Conservation (phyloP, 92 coral and sea anemone species). For the Heliopora coerulea region DNA sequence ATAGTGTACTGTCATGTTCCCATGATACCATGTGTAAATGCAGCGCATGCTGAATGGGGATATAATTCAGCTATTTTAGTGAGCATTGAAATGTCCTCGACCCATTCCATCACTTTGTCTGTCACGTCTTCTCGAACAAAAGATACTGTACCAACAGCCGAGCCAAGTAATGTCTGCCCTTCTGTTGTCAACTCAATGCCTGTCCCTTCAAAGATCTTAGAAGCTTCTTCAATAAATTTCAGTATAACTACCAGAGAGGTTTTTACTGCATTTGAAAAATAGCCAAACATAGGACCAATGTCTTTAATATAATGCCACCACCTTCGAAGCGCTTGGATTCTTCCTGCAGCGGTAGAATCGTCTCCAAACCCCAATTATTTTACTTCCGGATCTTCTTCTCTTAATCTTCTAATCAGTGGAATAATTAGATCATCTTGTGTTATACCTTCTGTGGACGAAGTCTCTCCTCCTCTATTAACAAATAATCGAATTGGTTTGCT, state of each 20-base stretch:
- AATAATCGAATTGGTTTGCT: conserved; percentile 13
- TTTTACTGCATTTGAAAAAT: conserved; percentile 18
- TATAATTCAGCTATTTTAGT: conserved; percentile 14
- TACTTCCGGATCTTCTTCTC: not conserved
- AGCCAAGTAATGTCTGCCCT: conserved; percentile 2
- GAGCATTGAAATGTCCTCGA: not conserved
- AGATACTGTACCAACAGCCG: conserved; percentile 9
- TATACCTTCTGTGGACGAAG: too few species aligned
- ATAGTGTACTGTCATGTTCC: not conserved
- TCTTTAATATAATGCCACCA: conserved; percentile 14
- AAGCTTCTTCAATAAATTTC: too few species aligned
- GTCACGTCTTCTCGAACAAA: conserved; percentile 3
- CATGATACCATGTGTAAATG: not conserved
- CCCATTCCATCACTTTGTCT: conserved; percentile 12
- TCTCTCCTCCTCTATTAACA: not conserved
- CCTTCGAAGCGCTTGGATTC: not conserved
- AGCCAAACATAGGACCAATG: conserved; percentile 15
- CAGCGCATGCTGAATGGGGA: conserved; percentile 12
- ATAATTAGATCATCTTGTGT: not conserved
- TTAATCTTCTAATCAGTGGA: conserved; percentile 15
- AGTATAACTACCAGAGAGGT: conserved; percentile 12
- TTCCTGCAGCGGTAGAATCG: conserved; percentile 15
- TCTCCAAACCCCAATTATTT: conserved; percentile 7
- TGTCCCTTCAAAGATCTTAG: conserved; percentile 32
- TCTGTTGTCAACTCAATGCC: not conserved